phyloP scores from a whole-genome alignment of 1,140 invertebrate genomes.

The Caenorhabditis briggsae region DNA sequence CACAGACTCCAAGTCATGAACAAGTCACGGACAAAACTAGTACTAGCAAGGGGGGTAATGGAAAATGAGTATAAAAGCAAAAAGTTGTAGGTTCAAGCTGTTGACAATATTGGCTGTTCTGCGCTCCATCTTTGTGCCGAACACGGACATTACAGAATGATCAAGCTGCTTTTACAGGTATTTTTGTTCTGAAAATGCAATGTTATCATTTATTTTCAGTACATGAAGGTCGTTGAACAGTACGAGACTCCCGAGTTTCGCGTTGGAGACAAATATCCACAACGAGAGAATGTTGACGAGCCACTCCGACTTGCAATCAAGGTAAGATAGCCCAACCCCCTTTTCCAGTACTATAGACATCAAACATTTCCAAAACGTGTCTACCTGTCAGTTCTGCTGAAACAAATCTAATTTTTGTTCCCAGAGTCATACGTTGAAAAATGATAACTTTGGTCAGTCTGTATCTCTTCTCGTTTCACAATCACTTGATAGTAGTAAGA shows the following conservation, averaged over 20 bases:
- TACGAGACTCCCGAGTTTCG: conserved; percentile 66
- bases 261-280: conserved; percentile 65
- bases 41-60: conserved; percentile 25
- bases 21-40: conserved; percentile 28
- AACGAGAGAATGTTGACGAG: conserved; percentile 71
- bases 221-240: conserved; percentile 61
- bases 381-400: background rate
- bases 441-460: conserved; percentile 16
- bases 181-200: conserved; percentile 81
- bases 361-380: background rate
- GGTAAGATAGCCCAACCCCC: conserved; percentile 44
- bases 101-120: conserved; percentile 90
- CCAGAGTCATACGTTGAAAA: background rate
- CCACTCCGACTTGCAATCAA: conserved; percentile 82
- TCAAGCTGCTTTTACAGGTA: conserved; percentile 82
- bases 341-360: background rate
- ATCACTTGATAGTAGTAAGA: too few relatives aligned
- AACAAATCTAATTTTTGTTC: background rate
- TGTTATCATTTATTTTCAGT: conserved; percentile 50
- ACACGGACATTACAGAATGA: conserved; percentile 82
- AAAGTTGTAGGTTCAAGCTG: conserved; percentile 84
- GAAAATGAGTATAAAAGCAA: conserved; percentile 77
- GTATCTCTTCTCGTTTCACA: too few relatives aligned
- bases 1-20: conserved; percentile 11
- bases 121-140: conserved; percentile 89